These are phyloP conservation scores for Acanthornis magna DNA, from an alignment of 2,797 vertebrate species.

Conservation along the genomic window DNA sequence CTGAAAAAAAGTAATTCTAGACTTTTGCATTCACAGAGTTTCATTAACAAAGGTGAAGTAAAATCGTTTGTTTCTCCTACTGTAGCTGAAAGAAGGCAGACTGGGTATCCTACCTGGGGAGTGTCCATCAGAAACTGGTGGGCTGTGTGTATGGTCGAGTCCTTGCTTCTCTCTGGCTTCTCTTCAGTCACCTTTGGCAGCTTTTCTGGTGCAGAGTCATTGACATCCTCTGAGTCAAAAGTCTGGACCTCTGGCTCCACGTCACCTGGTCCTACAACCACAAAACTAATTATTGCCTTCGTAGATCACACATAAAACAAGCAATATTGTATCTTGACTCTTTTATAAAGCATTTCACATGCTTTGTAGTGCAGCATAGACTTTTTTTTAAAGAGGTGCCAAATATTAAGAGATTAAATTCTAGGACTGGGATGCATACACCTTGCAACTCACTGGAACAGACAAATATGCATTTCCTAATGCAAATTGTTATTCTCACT, in stretches of 20 bases:
- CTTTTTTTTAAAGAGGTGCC: not conserved
- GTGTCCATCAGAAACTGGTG: conserved; percentile 80
- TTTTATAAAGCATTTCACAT: not conserved
- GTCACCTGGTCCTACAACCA: conserved; percentile 76
- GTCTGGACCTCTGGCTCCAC: conserved; percentile 79
- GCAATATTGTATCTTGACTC: not conserved
- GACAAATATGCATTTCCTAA: not conserved
- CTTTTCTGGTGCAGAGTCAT: conserved; percentile 52
- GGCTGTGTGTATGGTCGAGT: conserved; percentile 89
- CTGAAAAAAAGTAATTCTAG: not conserved
- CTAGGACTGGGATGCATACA: not conserved
- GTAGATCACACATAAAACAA: not conserved
- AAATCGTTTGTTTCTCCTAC: not conserved
- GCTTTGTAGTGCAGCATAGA: not conserved
- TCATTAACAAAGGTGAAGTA: not conserved
- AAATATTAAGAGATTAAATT: not conserved
- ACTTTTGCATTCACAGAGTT: not conserved
- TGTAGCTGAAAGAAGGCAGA: not conserved
- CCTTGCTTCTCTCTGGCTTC: conserved; percentile 77
- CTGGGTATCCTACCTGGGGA: conserved; percentile 62
- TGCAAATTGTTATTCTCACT: not conserved
- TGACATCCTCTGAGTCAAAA: conserved; percentile 63
- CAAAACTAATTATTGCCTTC: not conserved
- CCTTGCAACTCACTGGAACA: not conserved
- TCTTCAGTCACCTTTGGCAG: conserved; percentile 55